Percentiles rank a stretch among this genome's conserved stretches.
Conservation (phyloP, 1,140 invertebrate species). For the Matsumurasca onukii region DNA sequence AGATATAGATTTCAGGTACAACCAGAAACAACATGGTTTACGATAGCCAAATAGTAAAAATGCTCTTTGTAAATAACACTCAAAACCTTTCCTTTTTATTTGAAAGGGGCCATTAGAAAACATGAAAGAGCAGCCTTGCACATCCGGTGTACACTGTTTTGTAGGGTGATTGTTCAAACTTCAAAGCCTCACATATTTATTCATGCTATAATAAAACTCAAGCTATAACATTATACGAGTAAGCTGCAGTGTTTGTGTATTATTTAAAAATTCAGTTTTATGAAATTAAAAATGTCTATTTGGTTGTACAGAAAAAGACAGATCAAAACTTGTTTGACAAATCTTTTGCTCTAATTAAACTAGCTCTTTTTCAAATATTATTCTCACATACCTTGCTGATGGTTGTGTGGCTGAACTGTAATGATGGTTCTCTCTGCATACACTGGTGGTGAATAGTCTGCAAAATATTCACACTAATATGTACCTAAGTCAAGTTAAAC, state of each 20-base stretch:
- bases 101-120: no score
- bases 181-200: not conserved
- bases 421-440: conserved; percentile 23
- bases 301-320: no score
- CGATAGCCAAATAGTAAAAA: not conserved
- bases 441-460: conserved; percentile 7
- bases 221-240: not conserved
- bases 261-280: not conserved
- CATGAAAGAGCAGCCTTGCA: not conserved
- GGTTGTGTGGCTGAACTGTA: conserved; percentile 16
- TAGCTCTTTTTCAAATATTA: no score
- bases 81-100: not conserved
- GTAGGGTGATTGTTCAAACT: not conserved
- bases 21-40: not conserved
- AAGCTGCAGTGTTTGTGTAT: not conserved
- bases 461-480: no score
- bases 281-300: no score
- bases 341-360: no score
- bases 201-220: not conserved
- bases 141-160: not conserved
- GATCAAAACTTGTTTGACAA: no score
- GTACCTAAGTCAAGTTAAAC: no score
- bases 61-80: not conserved
- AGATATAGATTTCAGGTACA: not conserved
- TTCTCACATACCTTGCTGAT: not conserved